Conservation (phyloP, 2,888 invertebrate species). For the Chalcosyrphus nemorum region DNA sequence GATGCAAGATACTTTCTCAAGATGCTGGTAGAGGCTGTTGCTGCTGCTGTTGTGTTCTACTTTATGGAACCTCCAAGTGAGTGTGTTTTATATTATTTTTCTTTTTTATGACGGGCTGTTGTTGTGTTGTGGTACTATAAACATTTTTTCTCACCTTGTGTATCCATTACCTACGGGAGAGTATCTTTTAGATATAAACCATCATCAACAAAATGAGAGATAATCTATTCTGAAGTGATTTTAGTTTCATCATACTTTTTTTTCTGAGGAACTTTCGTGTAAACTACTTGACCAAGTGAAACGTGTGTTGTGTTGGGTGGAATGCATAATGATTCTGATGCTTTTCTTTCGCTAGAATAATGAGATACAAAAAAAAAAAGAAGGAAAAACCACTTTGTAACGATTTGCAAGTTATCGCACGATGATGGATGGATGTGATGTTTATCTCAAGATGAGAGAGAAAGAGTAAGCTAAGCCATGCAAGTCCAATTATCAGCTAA, state of each 20-base stretch:
- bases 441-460: background rate
- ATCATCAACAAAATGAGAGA: constrained; percentile 65
- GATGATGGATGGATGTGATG: constrained; percentile 59
- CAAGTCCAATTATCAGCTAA: constrained; percentile 59
- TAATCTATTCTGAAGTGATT: constrained; percentile 68
- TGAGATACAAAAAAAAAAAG: constrained; percentile 33
- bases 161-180: constrained; percentile 64
- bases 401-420: constrained; percentile 64
- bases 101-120: background rate
- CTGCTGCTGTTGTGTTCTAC: constrained; percentile 58
- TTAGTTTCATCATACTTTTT: constrained; percentile 10
- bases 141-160: constrained; percentile 57
- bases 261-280: constrained; percentile 18
- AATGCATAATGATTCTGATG: constrained; percentile 57
- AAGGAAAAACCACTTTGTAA: constrained; percentile 51
- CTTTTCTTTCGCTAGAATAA: constrained; percentile 41
- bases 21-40: constrained; percentile 15
- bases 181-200: constrained; percentile 58
- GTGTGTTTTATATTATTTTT: background rate
- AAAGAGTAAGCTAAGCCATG: background rate
- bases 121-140: constrained; percentile 1
- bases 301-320: constrained; percentile 40
- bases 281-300: constrained; percentile 55
- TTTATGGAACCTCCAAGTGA: constrained; percentile 39
- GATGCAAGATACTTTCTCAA: constrained; percentile 55